Base-by-base conservation (phyloP, 2,797 vertebrate species). In the Lagocephalus sceleratus region DNA sequence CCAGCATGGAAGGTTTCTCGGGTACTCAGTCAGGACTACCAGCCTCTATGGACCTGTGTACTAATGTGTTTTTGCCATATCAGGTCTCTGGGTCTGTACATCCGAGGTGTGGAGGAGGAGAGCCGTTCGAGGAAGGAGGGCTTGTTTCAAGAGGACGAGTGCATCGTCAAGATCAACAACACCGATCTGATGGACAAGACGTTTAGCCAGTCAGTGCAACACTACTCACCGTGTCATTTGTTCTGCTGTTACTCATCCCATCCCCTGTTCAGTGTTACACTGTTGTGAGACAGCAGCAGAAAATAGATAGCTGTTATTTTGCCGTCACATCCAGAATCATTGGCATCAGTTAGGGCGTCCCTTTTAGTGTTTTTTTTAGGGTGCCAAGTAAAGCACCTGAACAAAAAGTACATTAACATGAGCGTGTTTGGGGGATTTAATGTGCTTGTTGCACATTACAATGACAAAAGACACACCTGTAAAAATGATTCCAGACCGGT, bases 111-210 rank as follows among this genome's bases (percentile, higher is more conserved):
- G 75, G 97, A 99, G 78, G 94, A 95, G 65, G 92, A 93, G 65
- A 98, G 96, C 76, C 93, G 94, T 54, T 95, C 95, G 20, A 92
- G 90, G 57, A 91, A 88, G 69, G 94, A 97, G 60, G 92, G 89
- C 15, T 87, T 98, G 53, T 95, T 98, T 78, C 87, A 92, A 29
- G 94, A 97, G 63, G 94, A 97, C 9, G 96, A 99, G 68, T 98
- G 97, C 78, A 98, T 98, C 50, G 90, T 98, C 57, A 94, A 87
- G 88, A 98, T 99, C 85, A 99, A 98, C 85, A 90, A 86, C 6
- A 87, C 89, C 5, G 90, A 96, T 66, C 93, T 99, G 45, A 80
- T 90, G 76, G 95, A 98, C 88, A 96, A 94, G 89, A 93, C 94
- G 0, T 98, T 98, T 79, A 90, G 91, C 81, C 94, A 97, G 96